Base-by-base conservation (phyloP, 1,140 invertebrate species). In the Manduca sexta region DNA sequence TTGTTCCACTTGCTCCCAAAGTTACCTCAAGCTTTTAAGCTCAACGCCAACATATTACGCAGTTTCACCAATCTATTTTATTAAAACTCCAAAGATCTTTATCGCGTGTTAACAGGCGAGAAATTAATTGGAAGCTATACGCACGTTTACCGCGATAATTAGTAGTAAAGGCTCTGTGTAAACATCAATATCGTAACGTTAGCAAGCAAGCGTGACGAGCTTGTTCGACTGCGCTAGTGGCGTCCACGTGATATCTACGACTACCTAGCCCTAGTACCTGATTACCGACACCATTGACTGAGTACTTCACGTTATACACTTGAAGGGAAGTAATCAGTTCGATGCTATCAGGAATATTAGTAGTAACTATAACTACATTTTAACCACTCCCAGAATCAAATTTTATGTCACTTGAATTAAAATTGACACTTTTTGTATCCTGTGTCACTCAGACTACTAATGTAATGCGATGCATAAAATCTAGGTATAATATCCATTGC, bases 81-180 rank as follows among this genome's bases (percentile, higher is more conserved):
- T 58, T 66, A 62, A 66, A 66, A 59, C 37, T 33, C 33, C 31
- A 48, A 49, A 45, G 41, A 56, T 45, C 33, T 30, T 50, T 59
- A 63, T 63, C 56, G 30, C 11, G 34, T 46, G 44, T 52, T 60
- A 59, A 59, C 50, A 52, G 21, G 48, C 54, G 57, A 43, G 45
- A 47, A 60, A 63, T 63, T 64, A 60, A 67, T 67, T 60, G 55
- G 49, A 50, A 16, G 51, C 52, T 48, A 46, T 54, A 52, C 46
- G 54, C 37, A 39, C 41, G 39, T 56, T 57, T 50, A 46, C 42
- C 49, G 38, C 40, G 29, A 41, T 64, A 60, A 67, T 64, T 51
- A 60, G 41, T 54, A 54, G 49, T 45, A 39, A 52, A 58, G 42
- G 38, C 45, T 33, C 50, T 18, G 10, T 40, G 38, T 40, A 40